These are phyloP conservation scores for Falcunculus frontatus DNA, from an alignment of 2,113 vertebrate species.

Conservation along the genomic window DNA sequence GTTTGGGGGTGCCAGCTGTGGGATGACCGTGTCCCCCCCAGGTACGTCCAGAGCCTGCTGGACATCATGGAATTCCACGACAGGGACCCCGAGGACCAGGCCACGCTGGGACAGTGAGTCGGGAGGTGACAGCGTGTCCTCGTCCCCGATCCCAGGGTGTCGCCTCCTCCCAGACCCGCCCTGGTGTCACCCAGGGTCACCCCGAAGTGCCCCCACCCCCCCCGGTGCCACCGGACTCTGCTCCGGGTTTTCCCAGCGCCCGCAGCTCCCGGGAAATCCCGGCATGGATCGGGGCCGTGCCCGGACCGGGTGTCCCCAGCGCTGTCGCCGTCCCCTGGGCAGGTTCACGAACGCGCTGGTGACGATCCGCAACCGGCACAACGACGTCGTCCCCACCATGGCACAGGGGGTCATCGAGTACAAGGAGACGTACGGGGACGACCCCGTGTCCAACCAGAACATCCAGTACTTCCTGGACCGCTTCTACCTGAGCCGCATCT, in stretches of 20 bases:
- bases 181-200: neutral
- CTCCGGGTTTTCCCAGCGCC: neutral
- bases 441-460: conserved; percentile 89
- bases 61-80: conserved; percentile 92
- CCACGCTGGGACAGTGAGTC: conserved; percentile 85
- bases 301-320: neutral
- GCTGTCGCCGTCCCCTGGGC: neutral
- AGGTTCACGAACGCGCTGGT: conserved; percentile 87
- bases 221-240: accelerated
- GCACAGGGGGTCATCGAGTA: conserved; percentile 91
- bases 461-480: conserved; percentile 95
- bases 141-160: accelerated
- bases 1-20: neutral
- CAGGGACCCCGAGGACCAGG: conserved; percentile 84
- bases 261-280: neutral
- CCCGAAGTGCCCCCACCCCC: neutral
- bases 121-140: neutral
- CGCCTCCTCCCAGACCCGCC: neutral
- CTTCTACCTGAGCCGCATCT: conserved; percentile 96
- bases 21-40: neutral
- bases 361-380: conserved; percentile 93
- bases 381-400: conserved; percentile 94
- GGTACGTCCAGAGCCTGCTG: conserved; percentile 94
- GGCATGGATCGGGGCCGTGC: accelerated
- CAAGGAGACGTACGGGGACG: conserved; percentile 86